These are phyloP conservation scores for Anomalospiza imberbis DNA, from an alignment of 2,797 vertebrate species.

Conservation along the genomic window DNA sequence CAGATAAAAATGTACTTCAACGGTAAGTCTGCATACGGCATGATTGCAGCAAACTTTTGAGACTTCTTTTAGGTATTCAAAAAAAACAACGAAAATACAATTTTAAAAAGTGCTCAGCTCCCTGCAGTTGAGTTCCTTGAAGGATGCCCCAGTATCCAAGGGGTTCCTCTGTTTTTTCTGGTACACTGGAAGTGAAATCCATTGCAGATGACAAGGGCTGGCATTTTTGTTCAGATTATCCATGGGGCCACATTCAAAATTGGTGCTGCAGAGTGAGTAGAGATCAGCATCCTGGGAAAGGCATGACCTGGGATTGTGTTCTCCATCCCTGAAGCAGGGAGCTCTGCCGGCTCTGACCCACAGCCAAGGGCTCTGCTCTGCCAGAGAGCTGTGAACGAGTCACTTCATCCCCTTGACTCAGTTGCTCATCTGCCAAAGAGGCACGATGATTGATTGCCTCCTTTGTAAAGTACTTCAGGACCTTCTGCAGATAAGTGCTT, in stretches of 20 bases:
- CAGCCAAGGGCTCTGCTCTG: not conserved
- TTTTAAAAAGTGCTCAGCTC: not conserved
- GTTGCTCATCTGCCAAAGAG: not conserved
- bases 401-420: not conserved
- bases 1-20: conserved; percentile 3
- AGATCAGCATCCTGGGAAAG: not conserved
- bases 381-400: not conserved
- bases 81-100: not conserved
- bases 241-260: not conserved
- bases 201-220: not conserved
- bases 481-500: not conserved
- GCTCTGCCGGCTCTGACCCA: not conserved
- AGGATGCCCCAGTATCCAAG: fast-evolving
- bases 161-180: not conserved
- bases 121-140: not conserved
- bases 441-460: not conserved
- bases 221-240: not conserved
- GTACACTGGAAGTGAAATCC: not conserved
- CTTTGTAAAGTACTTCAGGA: conserved; percentile 16
- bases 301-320: fast-evolving
- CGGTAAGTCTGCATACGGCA: not conserved
- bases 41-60: not conserved
- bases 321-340: not conserved
- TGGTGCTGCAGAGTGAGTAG: not conserved
- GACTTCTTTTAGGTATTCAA: not conserved